phyloP scores from a whole-genome alignment of 2,888 invertebrate species.

The Rutpela maculata region DNA sequence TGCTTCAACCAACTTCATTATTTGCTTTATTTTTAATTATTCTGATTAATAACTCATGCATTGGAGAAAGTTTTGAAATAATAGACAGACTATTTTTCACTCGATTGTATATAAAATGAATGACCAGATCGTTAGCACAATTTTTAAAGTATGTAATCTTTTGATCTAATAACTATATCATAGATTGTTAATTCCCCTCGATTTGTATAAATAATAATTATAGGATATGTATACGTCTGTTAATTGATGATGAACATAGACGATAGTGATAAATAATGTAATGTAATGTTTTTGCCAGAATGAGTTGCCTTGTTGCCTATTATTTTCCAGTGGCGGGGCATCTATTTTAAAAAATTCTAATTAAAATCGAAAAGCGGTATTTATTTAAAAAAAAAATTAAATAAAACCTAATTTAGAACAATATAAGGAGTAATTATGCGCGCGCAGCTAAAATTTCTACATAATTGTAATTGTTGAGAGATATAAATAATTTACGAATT shows the following conservation, averaged over 20 bases:
- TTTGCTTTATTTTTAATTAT: constrained; percentile 3
- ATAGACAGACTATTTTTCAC: background rate
- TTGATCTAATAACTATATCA: constrained; percentile 2
- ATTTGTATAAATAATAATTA: constrained; percentile 15
- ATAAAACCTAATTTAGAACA: too few relatives aligned
- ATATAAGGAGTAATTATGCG: too few relatives aligned
- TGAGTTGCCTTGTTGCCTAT: background rate
- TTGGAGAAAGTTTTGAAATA: constrained; percentile 21
- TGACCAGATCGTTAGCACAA: background rate
- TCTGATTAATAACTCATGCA: background rate
- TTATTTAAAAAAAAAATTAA: too few relatives aligned
- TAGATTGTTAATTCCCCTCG: background rate
- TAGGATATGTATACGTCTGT: constrained; percentile 4
- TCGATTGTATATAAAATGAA: background rate
- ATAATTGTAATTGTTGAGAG: too few relatives aligned
- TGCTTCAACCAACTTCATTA: background rate
- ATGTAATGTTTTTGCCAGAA: background rate
- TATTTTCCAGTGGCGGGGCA: background rate
- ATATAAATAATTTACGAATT: too few relatives aligned
- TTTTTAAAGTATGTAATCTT: background rate
- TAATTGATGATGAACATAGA: constrained; percentile 4
- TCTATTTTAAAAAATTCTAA: background rate
- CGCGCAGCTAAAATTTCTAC: too few relatives aligned
- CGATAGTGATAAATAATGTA: background rate
- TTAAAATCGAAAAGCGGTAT: background rate